phyloP scores from a whole-genome alignment of 2,888 invertebrate species.

The Eupithecia exiguata region DNA sequence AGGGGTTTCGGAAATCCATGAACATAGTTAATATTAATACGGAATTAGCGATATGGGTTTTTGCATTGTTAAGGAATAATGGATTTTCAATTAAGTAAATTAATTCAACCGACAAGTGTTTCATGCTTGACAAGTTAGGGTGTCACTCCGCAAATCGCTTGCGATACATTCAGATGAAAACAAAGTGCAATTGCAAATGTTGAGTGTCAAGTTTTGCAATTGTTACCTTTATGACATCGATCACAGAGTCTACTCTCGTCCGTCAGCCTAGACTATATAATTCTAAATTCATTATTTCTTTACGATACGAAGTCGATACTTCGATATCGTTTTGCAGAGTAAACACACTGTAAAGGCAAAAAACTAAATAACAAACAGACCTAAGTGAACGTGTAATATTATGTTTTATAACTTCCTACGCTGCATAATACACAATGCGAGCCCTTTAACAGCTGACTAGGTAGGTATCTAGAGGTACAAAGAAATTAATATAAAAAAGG shows the following conservation, averaged over 20 bases:
- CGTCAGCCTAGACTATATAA: background rate
- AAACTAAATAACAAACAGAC: background rate
- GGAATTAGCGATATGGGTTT: background rate
- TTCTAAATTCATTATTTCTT: background rate
- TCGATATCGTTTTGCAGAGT: background rate
- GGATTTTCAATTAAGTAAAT: slow-evolving; percentile 13
- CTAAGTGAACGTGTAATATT: slow-evolving; percentile 7
- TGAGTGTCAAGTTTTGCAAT: background rate
- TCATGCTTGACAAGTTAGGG: slow-evolving; percentile 4
- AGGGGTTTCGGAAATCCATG: slow-evolving; percentile 12
- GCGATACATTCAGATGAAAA: background rate
- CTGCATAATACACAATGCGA: background rate
- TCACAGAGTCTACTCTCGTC: background rate
- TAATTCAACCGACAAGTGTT: slow-evolving; percentile 9
- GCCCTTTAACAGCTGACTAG: background rate
- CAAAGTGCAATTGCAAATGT: background rate
- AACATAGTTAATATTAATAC: slow-evolving; percentile 6
- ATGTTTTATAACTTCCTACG: slow-evolving; percentile 13
- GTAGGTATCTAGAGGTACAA: background rate
- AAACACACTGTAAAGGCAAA: background rate
- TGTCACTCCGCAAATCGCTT: background rate
- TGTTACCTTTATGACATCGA: background rate
- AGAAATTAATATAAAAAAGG: background rate
- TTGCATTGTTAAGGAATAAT: slow-evolving; percentile 5
- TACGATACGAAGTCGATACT: background rate